phyloP scores from a whole-genome alignment of 1,140 invertebrate genomes.

The Rhopalosiphum maidis region DNA sequence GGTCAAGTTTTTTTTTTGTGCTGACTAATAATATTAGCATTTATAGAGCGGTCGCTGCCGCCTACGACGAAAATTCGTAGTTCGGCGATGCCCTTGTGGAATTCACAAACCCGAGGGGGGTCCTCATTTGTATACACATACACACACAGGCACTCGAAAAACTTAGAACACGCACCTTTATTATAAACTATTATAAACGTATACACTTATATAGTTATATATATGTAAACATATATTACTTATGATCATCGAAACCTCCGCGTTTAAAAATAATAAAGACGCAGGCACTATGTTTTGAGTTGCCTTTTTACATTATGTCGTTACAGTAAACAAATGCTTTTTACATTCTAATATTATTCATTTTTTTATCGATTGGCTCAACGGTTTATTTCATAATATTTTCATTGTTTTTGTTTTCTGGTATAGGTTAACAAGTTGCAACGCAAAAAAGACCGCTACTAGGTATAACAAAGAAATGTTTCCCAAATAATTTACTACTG shows the following conservation, averaged over 20 bases:
- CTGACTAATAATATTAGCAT: not conserved
- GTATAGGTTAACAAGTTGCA: no score
- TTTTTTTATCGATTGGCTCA: not conserved
- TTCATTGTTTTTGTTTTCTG: not conserved
- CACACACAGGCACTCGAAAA: not conserved
- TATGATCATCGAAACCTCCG: not conserved
- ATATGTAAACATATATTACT: not conserved
- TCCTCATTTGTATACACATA: not conserved
- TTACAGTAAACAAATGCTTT: not conserved
- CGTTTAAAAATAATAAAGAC: not conserved
- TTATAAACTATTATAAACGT: not conserved
- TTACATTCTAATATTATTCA: not conserved
- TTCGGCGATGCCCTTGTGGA: not conserved
- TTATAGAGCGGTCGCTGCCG: not conserved
- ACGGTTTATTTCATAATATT: not conserved
- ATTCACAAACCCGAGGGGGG: not conserved
- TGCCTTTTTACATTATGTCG: not conserved
- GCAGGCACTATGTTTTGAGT: not conserved
- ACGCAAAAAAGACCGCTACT: no score
- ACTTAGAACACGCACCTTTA: not conserved
- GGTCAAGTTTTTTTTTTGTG: not conserved
- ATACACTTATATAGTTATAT: not conserved
- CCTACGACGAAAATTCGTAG: not conserved
- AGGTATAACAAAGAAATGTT: not conserved
- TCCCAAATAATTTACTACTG: not conserved